Evolutionary conservation across 2,113 vertebrate genomes (phyloP).

Genomic region (Pycnonotus jocosus): DNA sequence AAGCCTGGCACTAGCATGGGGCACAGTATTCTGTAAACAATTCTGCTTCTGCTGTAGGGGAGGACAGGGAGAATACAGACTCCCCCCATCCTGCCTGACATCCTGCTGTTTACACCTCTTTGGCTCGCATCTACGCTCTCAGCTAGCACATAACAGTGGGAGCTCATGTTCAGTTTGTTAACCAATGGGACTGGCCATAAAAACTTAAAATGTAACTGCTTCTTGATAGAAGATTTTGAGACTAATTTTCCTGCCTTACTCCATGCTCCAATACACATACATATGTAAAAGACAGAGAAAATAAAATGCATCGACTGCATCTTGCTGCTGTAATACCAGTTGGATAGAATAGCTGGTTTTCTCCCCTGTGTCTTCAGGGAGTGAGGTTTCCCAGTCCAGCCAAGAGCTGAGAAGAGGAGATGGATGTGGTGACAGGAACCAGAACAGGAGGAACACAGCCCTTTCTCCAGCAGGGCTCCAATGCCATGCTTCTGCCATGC

Average conservation of each 20-base stretch:
- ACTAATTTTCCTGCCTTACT: not conserved
- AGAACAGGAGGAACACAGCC: not conserved
- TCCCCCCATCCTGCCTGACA: not conserved
- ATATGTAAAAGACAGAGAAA: not conserved
- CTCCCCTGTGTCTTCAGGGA: not conserved
- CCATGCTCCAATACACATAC: not conserved
- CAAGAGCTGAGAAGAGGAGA: not conserved
- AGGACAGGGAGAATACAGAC: not conserved
- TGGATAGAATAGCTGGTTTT: not conserved
- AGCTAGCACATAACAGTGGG: not conserved
- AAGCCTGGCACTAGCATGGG: not conserved
- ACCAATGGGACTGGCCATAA: not conserved
- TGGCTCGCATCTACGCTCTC: not conserved
- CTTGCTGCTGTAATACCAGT: not conserved
- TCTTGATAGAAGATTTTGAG: not conserved
- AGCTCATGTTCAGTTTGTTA: not conserved
- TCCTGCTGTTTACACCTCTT: not conserved
- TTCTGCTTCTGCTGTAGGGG: not conserved
- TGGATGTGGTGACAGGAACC: not conserved
- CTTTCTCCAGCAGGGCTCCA: not conserved
- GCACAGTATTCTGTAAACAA: not conserved
- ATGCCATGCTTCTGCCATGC: accelerated
- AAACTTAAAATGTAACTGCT: not conserved
- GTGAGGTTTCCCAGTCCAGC: not conserved
- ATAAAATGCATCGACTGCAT: not conserved